Conservation (phyloP, 2,797 vertebrate species). For the Rhinophrynus dorsalis region DNA sequence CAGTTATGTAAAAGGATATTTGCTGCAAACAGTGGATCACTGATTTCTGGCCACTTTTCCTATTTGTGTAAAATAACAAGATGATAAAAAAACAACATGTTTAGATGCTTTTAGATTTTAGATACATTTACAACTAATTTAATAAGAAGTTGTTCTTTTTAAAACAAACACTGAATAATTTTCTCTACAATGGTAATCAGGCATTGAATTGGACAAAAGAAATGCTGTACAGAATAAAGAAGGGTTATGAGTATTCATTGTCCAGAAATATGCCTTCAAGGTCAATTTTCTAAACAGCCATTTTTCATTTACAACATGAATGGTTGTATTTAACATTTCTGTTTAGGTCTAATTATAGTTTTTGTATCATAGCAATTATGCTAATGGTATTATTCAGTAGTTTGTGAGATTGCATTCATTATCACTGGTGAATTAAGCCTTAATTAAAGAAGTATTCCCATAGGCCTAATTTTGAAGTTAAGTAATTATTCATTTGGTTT, state of each 20-base stretch:
- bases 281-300: slow-evolving; percentile 65
- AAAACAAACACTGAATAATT: not conserved
- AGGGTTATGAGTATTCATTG: slow-evolving; percentile 18
- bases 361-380: slow-evolving; percentile 81
- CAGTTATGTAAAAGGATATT: too few species aligned
- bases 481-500: slow-evolving; percentile 83
- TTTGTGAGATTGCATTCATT: slow-evolving; percentile 84
- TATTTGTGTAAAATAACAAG: too few species aligned
- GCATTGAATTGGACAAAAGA: not conserved
- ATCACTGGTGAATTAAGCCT: slow-evolving; percentile 83
- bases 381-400: slow-evolving; percentile 80
- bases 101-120: too few species aligned
- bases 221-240: not conserved
- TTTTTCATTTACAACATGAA: slow-evolving; percentile 70
- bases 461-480: slow-evolving; percentile 78
- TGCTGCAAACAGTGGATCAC: too few species aligned
- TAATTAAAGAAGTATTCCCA: slow-evolving; percentile 83
- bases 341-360: slow-evolving; percentile 82
- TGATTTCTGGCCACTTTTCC: too few species aligned
- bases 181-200: not conserved
- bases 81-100: too few species aligned
- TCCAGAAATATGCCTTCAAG: slow-evolving; percentile 53
- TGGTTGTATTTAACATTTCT: slow-evolving; percentile 79
- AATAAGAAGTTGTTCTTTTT: too few species aligned
- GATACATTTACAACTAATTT: too few species aligned